Percentiles rank a stretch among this genome's conserved stretches.
These are phyloP conservation scores for Probosciger aterrimus DNA, from an alignment of 2,113 vertebrate species.

Conservation along the genomic window DNA sequence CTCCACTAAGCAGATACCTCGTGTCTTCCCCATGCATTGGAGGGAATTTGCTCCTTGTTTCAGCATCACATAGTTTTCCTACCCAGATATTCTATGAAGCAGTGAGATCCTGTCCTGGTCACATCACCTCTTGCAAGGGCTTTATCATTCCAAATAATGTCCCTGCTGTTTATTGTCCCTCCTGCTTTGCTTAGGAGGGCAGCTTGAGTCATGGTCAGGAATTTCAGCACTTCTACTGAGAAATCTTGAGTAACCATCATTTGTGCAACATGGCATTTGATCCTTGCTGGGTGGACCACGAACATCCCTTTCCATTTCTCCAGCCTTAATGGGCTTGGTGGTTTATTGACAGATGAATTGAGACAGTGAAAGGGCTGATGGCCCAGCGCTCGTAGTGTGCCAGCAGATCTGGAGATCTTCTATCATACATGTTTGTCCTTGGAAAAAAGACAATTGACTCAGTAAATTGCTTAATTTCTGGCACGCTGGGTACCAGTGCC, in stretches of 20 bases:
- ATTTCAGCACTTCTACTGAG: neutral
- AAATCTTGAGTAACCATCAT: neutral
- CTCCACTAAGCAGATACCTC: neutral
- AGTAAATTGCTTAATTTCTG: constrained; percentile 60
- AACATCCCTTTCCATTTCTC: constrained; percentile 15
- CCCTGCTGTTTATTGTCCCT: neutral
- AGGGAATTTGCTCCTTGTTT: neutral
- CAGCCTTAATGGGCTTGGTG: neutral
- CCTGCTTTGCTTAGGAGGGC: neutral
- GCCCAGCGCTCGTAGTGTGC: constrained; percentile 35
- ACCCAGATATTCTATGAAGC: neutral
- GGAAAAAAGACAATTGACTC: constrained; percentile 65
- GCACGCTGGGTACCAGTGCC: neutral
- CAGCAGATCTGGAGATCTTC: constrained; percentile 61
- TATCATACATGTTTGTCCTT: constrained; percentile 61
- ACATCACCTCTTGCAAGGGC: neutral
- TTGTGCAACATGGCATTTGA: neutral
- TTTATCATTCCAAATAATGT: neutral
- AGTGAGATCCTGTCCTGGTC: neutral
- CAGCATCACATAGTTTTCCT: fast-evolving
- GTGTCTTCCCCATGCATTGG: fast-evolving
- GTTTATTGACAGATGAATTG: constrained; percentile 57
- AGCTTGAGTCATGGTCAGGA: fast-evolving
- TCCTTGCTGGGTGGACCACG: neutral
- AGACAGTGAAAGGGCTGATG: constrained; percentile 54